These are phyloP conservation scores for Acropternis orthonyx DNA, from an alignment of 2,797 vertebrate species.

Conservation along the genomic window DNA sequence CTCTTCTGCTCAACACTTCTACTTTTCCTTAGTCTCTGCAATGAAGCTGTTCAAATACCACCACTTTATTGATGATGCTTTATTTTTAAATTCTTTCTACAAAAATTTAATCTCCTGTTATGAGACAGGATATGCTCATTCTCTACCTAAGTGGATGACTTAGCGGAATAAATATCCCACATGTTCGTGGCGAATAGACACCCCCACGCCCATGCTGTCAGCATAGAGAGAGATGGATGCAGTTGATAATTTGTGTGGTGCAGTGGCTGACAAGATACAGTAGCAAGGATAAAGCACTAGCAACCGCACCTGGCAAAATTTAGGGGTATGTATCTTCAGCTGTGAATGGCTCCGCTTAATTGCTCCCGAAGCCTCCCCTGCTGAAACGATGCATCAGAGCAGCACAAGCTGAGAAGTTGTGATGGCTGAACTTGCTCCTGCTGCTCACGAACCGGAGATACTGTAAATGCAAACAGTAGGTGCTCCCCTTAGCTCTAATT, in stretches of 20 bases:
- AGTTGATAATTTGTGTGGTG: background rate
- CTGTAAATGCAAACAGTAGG: constrained; percentile 32
- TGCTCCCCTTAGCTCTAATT: constrained; percentile 24
- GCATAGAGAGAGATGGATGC: background rate
- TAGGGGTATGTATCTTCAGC: background rate
- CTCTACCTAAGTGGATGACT: background rate
- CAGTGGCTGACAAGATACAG: background rate
- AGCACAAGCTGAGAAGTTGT: background rate
- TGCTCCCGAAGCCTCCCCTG: background rate
- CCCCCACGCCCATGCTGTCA: background rate
- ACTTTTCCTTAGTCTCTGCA: background rate
- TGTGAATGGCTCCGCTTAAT: background rate
- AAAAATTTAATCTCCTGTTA: background rate
- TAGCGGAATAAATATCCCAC: background rate
- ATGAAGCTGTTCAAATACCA: background rate
- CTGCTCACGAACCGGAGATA: constrained; percentile 1
- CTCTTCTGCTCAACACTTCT: background rate
- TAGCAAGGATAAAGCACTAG: background rate
- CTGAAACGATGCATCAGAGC: background rate
- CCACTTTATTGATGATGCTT: background rate
- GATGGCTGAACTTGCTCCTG: constrained; percentile 30
- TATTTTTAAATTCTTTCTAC: background rate
- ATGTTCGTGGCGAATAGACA: background rate
- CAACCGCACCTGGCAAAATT: background rate
- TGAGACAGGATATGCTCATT: background rate